Conservation (phyloP, 1,140 invertebrate species). For the Listronotus bonariensis region DNA sequence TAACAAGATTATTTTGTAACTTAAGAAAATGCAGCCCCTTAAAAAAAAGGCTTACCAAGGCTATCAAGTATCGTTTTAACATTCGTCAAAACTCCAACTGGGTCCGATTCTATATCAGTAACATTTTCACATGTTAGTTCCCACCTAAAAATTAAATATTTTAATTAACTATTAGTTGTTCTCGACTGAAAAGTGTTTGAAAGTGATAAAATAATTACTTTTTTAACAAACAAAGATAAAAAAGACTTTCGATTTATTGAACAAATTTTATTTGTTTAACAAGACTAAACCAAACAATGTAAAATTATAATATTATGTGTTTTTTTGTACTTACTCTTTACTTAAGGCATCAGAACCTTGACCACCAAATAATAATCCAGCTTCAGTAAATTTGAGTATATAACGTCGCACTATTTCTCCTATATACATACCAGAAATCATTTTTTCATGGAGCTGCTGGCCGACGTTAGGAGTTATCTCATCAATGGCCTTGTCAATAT, state of each 20-base stretch:
- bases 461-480: slow-evolving; percentile 73
- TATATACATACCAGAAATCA: slow-evolving; percentile 92
- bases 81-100: slow-evolving; percentile 75
- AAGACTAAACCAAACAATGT: too few relatives aligned
- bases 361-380: slow-evolving; percentile 76
- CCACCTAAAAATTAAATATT: slow-evolving; percentile 4
- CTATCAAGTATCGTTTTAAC: slow-evolving; percentile 71
- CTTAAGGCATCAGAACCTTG: slow-evolving; percentile 68
- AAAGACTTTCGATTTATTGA: too few relatives aligned
- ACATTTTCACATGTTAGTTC: slow-evolving; percentile 64
- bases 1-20: not conserved
- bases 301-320: slow-evolving; percentile 77
- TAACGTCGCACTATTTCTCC: slow-evolving; percentile 82
- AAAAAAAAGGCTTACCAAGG: slow-evolving; percentile 52
- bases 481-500: slow-evolving; percentile 87
- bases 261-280: too few relatives aligned
- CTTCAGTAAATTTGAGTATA: slow-evolving; percentile 75
- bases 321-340: slow-evolving; percentile 67
- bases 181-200: too few relatives aligned
- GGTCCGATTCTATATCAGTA: slow-evolving; percentile 93
- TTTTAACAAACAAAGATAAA: too few relatives aligned
- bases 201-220: too few relatives aligned
- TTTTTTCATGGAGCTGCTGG: slow-evolving; percentile 88
- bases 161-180: too few relatives aligned
- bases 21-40: not conserved